Evolutionary conservation across 2,888 invertebrate species (phyloP).

Genomic region (Himalopsyche anomala): DNA sequence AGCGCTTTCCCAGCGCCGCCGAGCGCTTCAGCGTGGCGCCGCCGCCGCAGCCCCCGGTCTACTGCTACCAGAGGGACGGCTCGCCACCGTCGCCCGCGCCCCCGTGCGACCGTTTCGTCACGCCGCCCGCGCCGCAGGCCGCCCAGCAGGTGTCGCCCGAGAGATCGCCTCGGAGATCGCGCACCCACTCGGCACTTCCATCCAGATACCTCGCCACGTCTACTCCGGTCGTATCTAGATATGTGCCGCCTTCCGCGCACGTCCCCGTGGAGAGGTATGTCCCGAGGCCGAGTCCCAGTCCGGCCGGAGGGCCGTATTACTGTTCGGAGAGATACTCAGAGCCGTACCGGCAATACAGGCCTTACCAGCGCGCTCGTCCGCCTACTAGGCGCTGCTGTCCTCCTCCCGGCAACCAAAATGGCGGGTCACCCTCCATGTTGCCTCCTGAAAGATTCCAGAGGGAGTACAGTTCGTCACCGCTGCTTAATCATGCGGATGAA

Average conservation of each 20-base stretch:
- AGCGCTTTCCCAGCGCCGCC: slow-evolving; percentile 77
- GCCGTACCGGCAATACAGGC: slow-evolving; percentile 71
- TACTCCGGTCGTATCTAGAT: slow-evolving; percentile 73
- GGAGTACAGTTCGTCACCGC: slow-evolving; percentile 70
- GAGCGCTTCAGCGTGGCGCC: slow-evolving; percentile 77
- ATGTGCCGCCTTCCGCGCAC: slow-evolving; percentile 83
- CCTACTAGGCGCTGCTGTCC: slow-evolving; percentile 75
- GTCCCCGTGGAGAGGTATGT: slow-evolving; percentile 85
- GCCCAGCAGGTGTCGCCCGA: slow-evolving; percentile 77
- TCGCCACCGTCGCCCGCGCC: slow-evolving; percentile 77
- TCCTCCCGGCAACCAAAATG: slow-evolving; percentile 67
- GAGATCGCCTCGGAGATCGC: slow-evolving; percentile 82
- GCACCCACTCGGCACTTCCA: slow-evolving; percentile 72
- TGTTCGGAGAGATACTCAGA: slow-evolving; percentile 71
- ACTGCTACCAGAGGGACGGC: slow-evolving; percentile 69
- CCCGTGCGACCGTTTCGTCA: slow-evolving; percentile 77
- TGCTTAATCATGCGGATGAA: slow-evolving; percentile 72
- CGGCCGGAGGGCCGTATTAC: slow-evolving; percentile 77
- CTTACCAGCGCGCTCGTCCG: slow-evolving; percentile 68
- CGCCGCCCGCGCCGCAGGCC: slow-evolving; percentile 81
- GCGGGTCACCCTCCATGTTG: slow-evolving; percentile 71
- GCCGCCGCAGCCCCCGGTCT: slow-evolving; percentile 71
- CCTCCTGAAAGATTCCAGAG: slow-evolving; percentile 69
- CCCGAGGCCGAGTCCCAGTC: slow-evolving; percentile 77
- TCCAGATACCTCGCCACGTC: slow-evolving; percentile 68